These are phyloP conservation scores for Periophthalmus modestus DNA, from an alignment of 2,113 vertebrate genomes.

Conservation along the genomic window DNA sequence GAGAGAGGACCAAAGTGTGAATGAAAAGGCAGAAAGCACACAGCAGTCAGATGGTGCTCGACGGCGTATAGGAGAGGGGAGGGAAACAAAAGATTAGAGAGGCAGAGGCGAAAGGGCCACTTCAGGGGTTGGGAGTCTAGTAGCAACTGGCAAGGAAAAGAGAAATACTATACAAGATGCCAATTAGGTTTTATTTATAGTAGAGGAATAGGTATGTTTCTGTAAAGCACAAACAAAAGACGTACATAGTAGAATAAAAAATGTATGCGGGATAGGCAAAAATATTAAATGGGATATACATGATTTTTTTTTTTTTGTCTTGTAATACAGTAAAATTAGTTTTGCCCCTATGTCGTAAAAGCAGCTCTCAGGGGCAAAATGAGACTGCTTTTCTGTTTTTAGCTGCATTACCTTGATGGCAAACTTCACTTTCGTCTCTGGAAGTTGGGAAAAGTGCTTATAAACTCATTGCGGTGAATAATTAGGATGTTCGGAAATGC, in stretches of 20 bases:
- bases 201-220: not conserved
- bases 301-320: no score
- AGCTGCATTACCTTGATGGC: no score
- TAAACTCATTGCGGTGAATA: no score
- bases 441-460: no score
- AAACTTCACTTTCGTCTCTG: no score
- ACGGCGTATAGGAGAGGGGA: conserved; percentile 54
- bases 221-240: not conserved
- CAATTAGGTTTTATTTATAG: not conserved
- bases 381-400: no score
- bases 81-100: conserved; percentile 66
- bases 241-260: not conserved
- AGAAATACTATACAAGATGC: not conserved
- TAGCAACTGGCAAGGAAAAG: conserved; percentile 6
- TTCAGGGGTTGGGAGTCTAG: conserved; percentile 38
- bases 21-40: conserved; percentile 65
- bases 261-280: not conserved
- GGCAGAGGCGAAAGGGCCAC: conserved; percentile 32
- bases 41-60: conserved; percentile 72
- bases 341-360: no score
- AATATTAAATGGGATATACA: no score
- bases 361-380: no score
- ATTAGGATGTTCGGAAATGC: no score
- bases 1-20: conserved; percentile 33
- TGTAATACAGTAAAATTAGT: no score